Evolutionary conservation across 2,113 vertebrate species (phyloP), one percentile per base, ranked within the genome.

Genomic region (Phoenicopterus ruber): DNA sequence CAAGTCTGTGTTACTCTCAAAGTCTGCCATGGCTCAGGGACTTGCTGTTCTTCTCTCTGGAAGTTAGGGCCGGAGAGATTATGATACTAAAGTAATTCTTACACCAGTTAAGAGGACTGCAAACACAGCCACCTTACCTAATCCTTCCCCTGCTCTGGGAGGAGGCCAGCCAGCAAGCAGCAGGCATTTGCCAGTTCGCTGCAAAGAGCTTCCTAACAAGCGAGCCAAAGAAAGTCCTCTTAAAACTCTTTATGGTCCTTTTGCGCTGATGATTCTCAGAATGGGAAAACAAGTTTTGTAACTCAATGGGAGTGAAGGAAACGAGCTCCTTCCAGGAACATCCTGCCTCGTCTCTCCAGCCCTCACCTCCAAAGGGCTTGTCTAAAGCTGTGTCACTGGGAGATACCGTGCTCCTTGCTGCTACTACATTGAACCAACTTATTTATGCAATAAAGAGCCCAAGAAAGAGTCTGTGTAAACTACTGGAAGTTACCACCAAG

Each of bases 221-320:
- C 0, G 7, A 95, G 87, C 69, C 65, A 87, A 93, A 69, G 83
- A 72, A 93, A 88, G 69, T 59, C 69, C 52, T 90, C 59, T 82
- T 54, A 69, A 95, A 96, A 79, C 72, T 78, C 73, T 89, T 94
- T 62, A 82, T 57, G 80, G 47, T 71, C 79, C 55, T 80, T 91
- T 61, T 57, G 80, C 4, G 1, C 69, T 73, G 92, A n/a, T 65
- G 91, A 17, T 76, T 86, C 92, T 89, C 59, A 88, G 86, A 83
- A 92, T 0, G 50, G 69, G 52, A 77, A 63, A 96, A 79, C 76
- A 89, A 93, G 80, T 94, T 93, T 65, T 86, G 86, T 79, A 92
- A 91, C 52, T 79, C n/a, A 8, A 63, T 31, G 57, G 80, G 76
- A 82, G 38, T 5, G 19, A 86, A 88, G 57, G 88, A 88, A 95